phyloP scores from a whole-genome alignment of 2,797 vertebrate genomes.

The Argyrosomus regius region DNA sequence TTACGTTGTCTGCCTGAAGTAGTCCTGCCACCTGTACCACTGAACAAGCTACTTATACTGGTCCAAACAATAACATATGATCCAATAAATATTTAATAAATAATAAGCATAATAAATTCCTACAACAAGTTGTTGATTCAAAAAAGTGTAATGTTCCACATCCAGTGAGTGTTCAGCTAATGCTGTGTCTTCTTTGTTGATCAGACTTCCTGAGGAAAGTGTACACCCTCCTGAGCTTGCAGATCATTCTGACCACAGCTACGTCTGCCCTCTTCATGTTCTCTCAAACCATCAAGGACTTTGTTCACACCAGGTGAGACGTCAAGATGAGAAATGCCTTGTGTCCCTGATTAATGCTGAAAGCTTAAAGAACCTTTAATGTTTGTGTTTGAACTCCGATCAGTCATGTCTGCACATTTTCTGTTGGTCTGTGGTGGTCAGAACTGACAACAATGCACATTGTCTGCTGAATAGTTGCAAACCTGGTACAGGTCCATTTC shows the following conservation, averaged over 20 bases:
- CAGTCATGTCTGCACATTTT: neutral
- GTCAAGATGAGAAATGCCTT: neutral
- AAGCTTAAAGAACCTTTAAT: too few relatives aligned
- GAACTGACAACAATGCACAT: neutral
- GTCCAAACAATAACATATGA: too few relatives aligned
- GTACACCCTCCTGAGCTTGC: conserved; percentile 92
- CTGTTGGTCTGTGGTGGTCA: neutral
- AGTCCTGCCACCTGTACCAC: neutral
- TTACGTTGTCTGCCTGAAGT: neutral
- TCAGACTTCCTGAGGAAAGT: conserved; percentile 95
- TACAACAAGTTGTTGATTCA: too few relatives aligned
- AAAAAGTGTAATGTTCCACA: too few relatives aligned
- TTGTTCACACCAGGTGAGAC: conserved; percentile 91
- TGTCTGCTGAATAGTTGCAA: too few relatives aligned
- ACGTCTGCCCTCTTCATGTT: conserved; percentile 91
- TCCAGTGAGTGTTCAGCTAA: neutral
- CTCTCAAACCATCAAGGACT: conserved; percentile 86
- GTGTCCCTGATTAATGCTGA: too few relatives aligned
- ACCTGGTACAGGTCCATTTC: too few relatives aligned
- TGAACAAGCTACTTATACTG: neutral
- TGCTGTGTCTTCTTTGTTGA: neutral
- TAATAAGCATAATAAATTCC: too few relatives aligned
- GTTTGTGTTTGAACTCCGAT: neutral
- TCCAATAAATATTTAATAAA: too few relatives aligned
- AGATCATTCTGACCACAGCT: conserved; percentile 92